Conservation (phyloP, 1,140 invertebrate genomes). For the Zaprionus gabonicus region DNA sequence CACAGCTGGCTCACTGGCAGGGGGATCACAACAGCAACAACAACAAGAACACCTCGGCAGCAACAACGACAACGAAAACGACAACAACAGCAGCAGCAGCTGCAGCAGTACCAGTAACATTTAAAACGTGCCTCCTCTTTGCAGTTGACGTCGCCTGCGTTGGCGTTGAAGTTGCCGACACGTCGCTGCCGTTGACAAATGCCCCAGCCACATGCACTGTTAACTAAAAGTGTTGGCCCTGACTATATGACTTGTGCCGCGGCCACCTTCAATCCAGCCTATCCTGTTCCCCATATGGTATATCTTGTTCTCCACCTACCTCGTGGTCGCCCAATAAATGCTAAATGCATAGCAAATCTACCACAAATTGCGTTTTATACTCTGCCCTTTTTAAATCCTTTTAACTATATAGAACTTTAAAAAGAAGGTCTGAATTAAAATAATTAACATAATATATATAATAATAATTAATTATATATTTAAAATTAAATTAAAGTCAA, state of each 20-base stretch:
- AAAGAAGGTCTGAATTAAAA: too few relatives aligned
- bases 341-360: conserved; percentile 51
- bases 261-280: conserved; percentile 28
- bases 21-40: conserved; percentile 12
- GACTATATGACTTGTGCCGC: conserved; percentile 35
- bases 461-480: too few relatives aligned
- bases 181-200: conserved; percentile 78
- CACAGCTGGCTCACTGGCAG: conserved; percentile 1
- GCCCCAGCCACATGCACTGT: conserved; percentile 75
- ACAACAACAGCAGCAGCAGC: background rate
- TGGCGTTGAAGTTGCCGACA: conserved; percentile 80
- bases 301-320: conserved; percentile 56
- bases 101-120: conserved; percentile 24
- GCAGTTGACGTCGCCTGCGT: conserved; percentile 56
- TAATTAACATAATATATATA: too few relatives aligned
- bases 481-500: too few relatives aligned
- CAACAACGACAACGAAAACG: background rate
- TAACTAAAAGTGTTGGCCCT: conserved; percentile 68
- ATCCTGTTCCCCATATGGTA: conserved; percentile 13
- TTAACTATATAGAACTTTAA: too few relatives aligned
- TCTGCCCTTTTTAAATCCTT: too few relatives aligned
- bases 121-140: conserved; percentile 57
- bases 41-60: conserved; percentile 6
- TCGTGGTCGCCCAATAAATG: conserved; percentile 60
- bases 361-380: conserved; percentile 32